These are phyloP conservation scores for Casuarius casuarius DNA, from an alignment of 2,113 vertebrate genomes.

Conservation along the genomic window DNA sequence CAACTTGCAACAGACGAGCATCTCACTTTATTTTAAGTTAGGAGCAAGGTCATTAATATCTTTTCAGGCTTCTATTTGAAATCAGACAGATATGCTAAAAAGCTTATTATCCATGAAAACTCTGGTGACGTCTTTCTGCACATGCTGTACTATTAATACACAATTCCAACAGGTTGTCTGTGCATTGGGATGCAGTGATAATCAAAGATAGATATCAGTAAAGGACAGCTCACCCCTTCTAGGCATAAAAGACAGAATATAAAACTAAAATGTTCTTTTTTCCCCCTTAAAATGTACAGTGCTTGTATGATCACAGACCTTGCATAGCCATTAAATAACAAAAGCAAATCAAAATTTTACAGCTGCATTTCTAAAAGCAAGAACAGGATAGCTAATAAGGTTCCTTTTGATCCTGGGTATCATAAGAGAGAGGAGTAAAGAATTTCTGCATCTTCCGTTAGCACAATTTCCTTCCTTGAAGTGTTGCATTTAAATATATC, in stretches of 20 bases:
- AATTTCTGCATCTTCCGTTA: neutral
- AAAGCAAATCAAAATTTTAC: constrained; percentile 1
- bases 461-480: neutral
- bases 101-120: neutral
- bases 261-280: constrained; percentile 17
- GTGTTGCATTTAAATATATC: neutral
- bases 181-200: constrained; percentile 9
- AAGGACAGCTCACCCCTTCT: neutral
- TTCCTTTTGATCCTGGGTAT: neutral
- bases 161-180: constrained; percentile 17
- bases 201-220: constrained; percentile 41
- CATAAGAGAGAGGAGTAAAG: neutral
- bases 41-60: constrained; percentile 11
- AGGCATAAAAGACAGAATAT: neutral
- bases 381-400: neutral
- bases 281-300: neutral
- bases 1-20: neutral
- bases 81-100: neutral
- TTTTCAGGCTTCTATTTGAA: constrained; percentile 27
- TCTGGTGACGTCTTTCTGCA: constrained; percentile 17
- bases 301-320: neutral
- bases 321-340: neutral
- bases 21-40: constrained; percentile 18
- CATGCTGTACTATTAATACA: neutral
- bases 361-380: neutral